Conservation (phyloP, 2,888 invertebrate genomes). For the Sinodicranocentrus sp. region DNA sequence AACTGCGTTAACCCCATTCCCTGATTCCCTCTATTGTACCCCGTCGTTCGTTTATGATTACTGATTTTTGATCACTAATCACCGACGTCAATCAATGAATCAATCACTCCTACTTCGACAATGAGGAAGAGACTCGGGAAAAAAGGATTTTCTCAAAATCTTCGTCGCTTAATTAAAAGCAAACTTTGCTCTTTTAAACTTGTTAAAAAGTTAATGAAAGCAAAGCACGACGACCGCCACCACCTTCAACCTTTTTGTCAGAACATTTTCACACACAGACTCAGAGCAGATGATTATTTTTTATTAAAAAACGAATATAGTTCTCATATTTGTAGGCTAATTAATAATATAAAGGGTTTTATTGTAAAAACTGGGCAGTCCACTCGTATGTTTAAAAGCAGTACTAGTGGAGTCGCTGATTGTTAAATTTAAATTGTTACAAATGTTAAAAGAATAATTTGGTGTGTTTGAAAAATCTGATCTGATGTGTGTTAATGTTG, state of each 20-base stretch:
- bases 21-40: neutral
- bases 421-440: too few relatives aligned
- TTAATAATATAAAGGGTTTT: too few relatives aligned
- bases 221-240: slow-evolving; percentile 73
- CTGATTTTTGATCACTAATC: slow-evolving; percentile 1
- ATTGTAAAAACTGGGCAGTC: too few relatives aligned
- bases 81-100: slow-evolving; percentile 61
- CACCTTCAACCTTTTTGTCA: slow-evolving; percentile 72
- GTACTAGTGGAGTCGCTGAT: neutral
- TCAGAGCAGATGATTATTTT: too few relatives aligned
- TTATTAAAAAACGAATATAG: too few relatives aligned
- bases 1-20: neutral
- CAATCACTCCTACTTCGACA: slow-evolving; percentile 44
- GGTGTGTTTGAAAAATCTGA: slow-evolving; percentile 53
- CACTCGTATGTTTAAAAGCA: too few relatives aligned
- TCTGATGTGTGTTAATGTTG: slow-evolving; percentile 76
- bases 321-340: too few relatives aligned
- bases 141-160: slow-evolving; percentile 26
- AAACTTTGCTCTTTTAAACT: neutral
- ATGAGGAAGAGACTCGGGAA: slow-evolving; percentile 48
- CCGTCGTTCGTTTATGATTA: neutral
- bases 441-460: too few relatives aligned
- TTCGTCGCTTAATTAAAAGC: slow-evolving; percentile 10
- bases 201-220: slow-evolving; percentile 2
- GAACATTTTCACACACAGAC: slow-evolving; percentile 75